Percentiles rank a stretch among this genome's conserved stretches.
These are phyloP conservation scores for Panonychus citri DNA, from an alignment of 1,140 invertebrate species.

Conservation along the genomic window DNA sequence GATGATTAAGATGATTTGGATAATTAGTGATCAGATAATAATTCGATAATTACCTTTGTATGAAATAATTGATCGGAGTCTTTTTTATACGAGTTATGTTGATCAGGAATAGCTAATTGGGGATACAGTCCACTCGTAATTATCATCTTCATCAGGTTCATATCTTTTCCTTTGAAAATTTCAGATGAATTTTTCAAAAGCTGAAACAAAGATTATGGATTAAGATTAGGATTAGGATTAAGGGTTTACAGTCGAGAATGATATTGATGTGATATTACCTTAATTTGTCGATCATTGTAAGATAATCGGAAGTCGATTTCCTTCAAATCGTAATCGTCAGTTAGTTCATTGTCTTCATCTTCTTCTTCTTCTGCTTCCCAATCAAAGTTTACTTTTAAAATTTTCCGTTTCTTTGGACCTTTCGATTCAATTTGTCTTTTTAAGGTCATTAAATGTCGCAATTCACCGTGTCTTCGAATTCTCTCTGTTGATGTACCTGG, in stretches of 20 bases:
- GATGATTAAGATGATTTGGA: too few relatives aligned
- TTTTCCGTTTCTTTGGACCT: slow-evolving; percentile 41
- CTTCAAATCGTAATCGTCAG: slow-evolving; percentile 44
- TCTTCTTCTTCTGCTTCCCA: slow-evolving; percentile 9
- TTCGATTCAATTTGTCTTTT: slow-evolving; percentile 40
- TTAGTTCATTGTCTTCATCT: slow-evolving; percentile 23
- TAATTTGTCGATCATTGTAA: slow-evolving; percentile 18
- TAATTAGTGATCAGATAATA: too few relatives aligned
- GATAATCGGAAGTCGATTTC: slow-evolving; percentile 46
- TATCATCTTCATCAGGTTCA: slow-evolving; percentile 70
- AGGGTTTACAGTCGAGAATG: too few relatives aligned
- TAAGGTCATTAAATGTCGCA: slow-evolving; percentile 54
- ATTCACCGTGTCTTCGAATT: slow-evolving; percentile 43
- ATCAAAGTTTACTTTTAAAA: slow-evolving; percentile 32
- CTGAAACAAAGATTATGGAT: background rate
- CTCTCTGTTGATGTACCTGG: too few relatives aligned
- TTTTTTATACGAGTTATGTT: slow-evolving; percentile 71
- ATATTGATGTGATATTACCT: slow-evolving; percentile 2
- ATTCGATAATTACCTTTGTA: slow-evolving; percentile 41
- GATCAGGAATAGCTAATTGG: slow-evolving; percentile 69
- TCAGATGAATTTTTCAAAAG: background rate
- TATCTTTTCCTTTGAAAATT: slow-evolving; percentile 22
- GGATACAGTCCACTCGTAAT: slow-evolving; percentile 77
- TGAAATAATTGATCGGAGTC: slow-evolving; percentile 76
- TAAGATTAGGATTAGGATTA: too few relatives aligned